A percentile compares a stretch with the other conserved stretches of the same genome.
Conservation (phyloP, 92 coral and sea anemone genomes). For the Parazoanthus darwini region DNA sequence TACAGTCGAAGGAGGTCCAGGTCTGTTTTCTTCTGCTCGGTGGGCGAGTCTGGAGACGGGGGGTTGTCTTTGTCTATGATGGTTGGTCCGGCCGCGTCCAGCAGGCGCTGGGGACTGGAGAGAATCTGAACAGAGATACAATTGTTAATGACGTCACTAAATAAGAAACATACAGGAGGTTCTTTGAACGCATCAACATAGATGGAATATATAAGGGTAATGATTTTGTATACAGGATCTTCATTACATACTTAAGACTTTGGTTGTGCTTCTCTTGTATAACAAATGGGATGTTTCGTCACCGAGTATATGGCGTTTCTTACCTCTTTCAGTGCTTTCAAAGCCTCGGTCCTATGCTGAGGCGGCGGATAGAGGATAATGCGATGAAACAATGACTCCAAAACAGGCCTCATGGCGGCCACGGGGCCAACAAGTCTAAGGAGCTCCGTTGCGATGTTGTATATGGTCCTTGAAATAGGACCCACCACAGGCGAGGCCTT, state of each 20-base stretch:
- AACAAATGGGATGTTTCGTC: too few species aligned
- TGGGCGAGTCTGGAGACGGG: constrained; percentile 97
- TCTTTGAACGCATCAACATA: too few species aligned
- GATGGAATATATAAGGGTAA: too few species aligned
- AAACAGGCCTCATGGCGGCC: constrained; percentile 95
- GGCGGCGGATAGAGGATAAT: constrained; percentile 96
- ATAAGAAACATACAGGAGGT: too few species aligned
- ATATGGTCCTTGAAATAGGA: constrained; percentile 89
- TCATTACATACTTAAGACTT: too few species aligned
- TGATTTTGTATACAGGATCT: too few species aligned
- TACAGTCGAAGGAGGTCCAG: constrained; percentile 92
- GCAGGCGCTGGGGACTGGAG: constrained; percentile 86
- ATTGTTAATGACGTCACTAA: not conserved
- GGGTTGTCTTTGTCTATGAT: constrained; percentile 91
- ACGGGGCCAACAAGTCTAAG: constrained; percentile 93
- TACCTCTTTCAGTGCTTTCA: constrained; percentile 97
- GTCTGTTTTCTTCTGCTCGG: constrained; percentile 96
- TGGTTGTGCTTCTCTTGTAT: too few species aligned
- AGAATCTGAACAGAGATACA: constrained; percentile 61
- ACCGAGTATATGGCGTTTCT: not conserved
- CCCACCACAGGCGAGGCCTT: constrained; percentile 86
- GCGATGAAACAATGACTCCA: constrained; percentile 96
- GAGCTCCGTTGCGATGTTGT: constrained; percentile 95
- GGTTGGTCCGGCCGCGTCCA: constrained; percentile 96
- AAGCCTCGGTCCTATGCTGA: constrained; percentile 92